These are phyloP conservation scores for Cherax destructor DNA, from an alignment of 1,140 invertebrate species.

Conservation along the genomic window DNA sequence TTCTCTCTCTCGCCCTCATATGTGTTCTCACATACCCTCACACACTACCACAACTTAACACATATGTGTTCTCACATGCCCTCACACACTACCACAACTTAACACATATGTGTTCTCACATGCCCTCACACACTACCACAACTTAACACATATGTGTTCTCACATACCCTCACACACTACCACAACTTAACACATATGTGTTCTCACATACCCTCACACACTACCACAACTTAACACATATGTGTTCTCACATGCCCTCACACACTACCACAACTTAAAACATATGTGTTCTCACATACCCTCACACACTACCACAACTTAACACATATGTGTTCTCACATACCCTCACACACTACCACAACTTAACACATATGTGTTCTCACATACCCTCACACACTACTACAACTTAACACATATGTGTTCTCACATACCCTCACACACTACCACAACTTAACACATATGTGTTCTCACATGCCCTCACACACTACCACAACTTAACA, in stretches of 20 bases:
- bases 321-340: neutral
- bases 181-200: neutral
- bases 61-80: neutral
- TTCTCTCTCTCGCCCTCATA: neutral
- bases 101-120: neutral
- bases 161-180: neutral
- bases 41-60: neutral
- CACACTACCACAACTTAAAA: neutral
- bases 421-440: neutral
- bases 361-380: neutral
- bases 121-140: neutral
- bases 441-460: neutral
- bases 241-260: neutral
- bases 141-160: neutral
- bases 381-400: neutral
- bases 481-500: neutral
- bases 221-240: neutral
- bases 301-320: neutral
- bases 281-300: neutral
- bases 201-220: neutral
- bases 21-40: neutral
- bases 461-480: neutral
- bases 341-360: neutral
- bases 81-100: neutral
- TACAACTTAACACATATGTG: neutral